A percentile compares a stretch with the other conserved stretches of the same genome.
Evolutionary conservation across 2,888 invertebrate genomes (phyloP).

Genomic region (Tanaodytes sp.): DNA sequence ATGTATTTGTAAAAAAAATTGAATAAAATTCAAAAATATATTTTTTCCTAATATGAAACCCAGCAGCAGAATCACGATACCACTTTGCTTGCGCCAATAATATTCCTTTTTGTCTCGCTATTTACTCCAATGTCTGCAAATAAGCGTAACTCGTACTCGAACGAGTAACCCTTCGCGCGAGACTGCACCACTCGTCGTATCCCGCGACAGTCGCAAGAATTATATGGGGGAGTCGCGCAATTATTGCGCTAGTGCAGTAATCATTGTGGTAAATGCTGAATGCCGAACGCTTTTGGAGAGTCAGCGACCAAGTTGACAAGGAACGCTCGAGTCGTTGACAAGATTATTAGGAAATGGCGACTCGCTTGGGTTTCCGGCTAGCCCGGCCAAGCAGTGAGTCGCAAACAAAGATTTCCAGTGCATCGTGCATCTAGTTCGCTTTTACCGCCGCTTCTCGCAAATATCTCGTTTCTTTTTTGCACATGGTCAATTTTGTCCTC

Average conservation of each 20-base stretch:
- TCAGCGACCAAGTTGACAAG: constrained; percentile 34
- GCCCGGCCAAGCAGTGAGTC: too few relatives aligned
- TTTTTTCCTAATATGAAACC: background rate
- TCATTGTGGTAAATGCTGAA: constrained; percentile 63
- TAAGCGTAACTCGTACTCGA: constrained; percentile 39
- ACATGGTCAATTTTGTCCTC: too few relatives aligned
- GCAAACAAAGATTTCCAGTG: too few relatives aligned
- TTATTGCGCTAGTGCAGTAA: constrained; percentile 69
- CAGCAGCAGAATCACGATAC: too few relatives aligned
- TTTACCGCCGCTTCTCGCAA: too few relatives aligned
- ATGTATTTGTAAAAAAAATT: too few relatives aligned
- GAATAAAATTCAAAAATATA: background rate
- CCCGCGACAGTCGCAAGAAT: constrained; percentile 55
- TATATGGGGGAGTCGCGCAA: constrained; percentile 69
- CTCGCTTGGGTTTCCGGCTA: constrained; percentile 28
- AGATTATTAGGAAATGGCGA: constrained; percentile 38
- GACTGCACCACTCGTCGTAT: constrained; percentile 35
- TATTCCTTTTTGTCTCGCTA: constrained; percentile 29
- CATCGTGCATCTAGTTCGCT: too few relatives aligned
- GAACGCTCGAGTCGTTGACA: constrained; percentile 23
- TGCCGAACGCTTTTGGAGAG: constrained; percentile 53
- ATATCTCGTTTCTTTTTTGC: too few relatives aligned
- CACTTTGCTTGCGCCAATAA: constrained; percentile 23
- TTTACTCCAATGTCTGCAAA: constrained; percentile 49
- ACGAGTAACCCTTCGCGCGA: constrained; percentile 42